Conservation (phyloP, 2,797 vertebrate genomes). For the Enteromius unitaeniatus region DNA sequence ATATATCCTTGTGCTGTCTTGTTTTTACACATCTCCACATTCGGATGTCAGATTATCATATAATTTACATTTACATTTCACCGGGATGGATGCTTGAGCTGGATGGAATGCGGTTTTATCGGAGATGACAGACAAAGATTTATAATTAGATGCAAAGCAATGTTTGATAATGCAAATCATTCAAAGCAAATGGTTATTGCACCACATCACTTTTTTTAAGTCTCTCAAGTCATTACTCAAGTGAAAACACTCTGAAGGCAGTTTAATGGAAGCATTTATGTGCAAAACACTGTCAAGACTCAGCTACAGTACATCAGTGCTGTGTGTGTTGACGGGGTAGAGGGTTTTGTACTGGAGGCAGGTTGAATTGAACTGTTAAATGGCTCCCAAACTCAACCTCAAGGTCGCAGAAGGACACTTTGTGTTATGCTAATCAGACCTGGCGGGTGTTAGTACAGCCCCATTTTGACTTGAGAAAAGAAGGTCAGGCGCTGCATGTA, state of each 20-base stretch:
- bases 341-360: neutral
- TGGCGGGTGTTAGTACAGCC: neutral
- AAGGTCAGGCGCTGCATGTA: neutral
- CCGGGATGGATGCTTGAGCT: neutral
- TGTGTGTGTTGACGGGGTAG: neutral
- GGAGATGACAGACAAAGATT: neutral
- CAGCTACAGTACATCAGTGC: neutral
- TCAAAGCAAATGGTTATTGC: neutral
- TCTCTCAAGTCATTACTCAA: neutral
- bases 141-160: conserved; percentile 10
- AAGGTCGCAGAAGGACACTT: conserved; percentile 9
- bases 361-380: conserved; percentile 4
- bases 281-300: neutral
- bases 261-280: neutral
- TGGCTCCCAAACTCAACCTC: neutral
- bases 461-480: neutral
- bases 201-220: neutral
- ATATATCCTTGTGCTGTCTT: conserved; percentile 9
- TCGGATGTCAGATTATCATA: neutral
- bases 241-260: neutral
- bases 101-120: neutral
- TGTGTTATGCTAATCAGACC: conserved; percentile 27
- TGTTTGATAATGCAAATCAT: conserved; percentile 13
- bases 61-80: conserved; percentile 1
- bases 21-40: conserved; percentile 1